These are phyloP conservation scores for Spinus pinus DNA, from an alignment of 2,797 vertebrate genomes.

Conservation along the genomic window DNA sequence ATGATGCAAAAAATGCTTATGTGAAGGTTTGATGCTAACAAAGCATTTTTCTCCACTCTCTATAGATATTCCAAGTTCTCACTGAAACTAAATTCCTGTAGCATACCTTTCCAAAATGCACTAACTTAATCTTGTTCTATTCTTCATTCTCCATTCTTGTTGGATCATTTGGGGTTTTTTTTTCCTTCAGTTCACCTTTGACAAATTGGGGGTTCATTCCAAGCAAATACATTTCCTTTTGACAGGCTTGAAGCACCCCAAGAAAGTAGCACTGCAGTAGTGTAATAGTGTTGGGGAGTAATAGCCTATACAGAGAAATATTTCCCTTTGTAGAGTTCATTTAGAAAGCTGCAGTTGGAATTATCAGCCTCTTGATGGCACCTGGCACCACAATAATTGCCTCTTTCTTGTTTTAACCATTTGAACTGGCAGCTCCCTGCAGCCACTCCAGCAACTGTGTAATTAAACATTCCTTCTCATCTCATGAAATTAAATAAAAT, in stretches of 20 bases:
- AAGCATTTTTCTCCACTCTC: background rate
- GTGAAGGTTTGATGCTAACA: background rate
- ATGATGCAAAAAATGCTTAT: background rate
- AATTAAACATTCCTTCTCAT: background rate
- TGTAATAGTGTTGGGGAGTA: background rate
- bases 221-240: background rate
- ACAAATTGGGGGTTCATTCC: background rate
- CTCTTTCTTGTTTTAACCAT: background rate
- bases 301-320: background rate
- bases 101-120: background rate
- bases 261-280: background rate
- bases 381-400: conserved; percentile 28
- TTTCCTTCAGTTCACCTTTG: background rate
- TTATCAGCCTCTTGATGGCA: conserved; percentile 70
- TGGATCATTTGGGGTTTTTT: rapidly evolving
- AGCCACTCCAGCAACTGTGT: background rate
- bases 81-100: background rate
- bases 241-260: background rate
- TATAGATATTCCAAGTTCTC: background rate
- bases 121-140: background rate
- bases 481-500: background rate
- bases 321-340: background rate
- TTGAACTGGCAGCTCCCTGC: background rate
- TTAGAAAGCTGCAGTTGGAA: conserved; percentile 48
- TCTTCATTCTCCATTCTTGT: background rate